Base-by-base conservation (phyloP, 1,140 invertebrate genomes). In the Mya arenaria region DNA sequence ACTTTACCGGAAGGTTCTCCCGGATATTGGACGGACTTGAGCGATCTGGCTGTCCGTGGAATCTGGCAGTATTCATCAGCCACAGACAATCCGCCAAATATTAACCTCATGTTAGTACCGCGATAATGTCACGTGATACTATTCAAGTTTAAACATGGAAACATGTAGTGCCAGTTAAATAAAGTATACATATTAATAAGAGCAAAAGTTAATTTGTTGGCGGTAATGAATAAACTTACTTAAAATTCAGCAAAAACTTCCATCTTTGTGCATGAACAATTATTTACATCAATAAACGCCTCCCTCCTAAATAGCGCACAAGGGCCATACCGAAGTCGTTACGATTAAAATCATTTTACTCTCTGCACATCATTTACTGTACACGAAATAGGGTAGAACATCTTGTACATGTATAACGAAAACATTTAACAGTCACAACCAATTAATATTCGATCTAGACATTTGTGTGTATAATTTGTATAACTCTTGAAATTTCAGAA, bases 21-120 rank as follows among this genome's bases (percentile, higher is more conserved):
- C 19, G 79, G 79, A 17, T 82, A 73, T 48, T 82, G 79, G 79
- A 82, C 79, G 1, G 79, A 74, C 13, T 60, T 82, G 17, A 73
- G 28, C 37, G 79, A 82, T 32, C 68, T 82, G 19, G 32, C 71
- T 19, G 10, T 39, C 8, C 41, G 63, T 39, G 69, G 69, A 10
- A 55, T 73, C 8, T 82, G 79, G 79, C 62, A 37, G 4, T 82
- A 73, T 34, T 17, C 36, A 4, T 28, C 25, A 10, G 56, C n/a
- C 10, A 48, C 39, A 13, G 63, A 73, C 23, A 82, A 82, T 66
- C 68, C 69, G 17, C 69, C 79, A 37, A 66, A 65, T 39, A 13
- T 60, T 0, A 32, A 32, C 2, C 34, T 82, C 5, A 82, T 82
- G 79, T 82, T 48, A 81, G n/a, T n/a, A n/a, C n/a, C n/a, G n/a